phyloP scores from a whole-genome alignment of 2,888 invertebrate genomes.

The Sympetrum striolatum region DNA sequence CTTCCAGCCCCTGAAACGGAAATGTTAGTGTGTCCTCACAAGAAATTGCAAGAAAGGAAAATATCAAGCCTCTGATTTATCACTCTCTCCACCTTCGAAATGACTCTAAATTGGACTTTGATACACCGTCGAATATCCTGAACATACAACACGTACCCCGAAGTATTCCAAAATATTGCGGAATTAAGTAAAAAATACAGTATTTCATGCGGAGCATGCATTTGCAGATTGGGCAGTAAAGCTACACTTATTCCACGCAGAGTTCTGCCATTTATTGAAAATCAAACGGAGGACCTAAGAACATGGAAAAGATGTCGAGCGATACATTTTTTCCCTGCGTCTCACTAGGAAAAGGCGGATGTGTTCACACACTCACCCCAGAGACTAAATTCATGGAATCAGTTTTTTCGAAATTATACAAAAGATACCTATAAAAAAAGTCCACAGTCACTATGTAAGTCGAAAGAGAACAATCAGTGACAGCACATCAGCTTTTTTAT shows the following conservation, averaged over 20 bases:
- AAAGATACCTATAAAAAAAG: constrained; percentile 21
- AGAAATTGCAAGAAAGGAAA: neutral
- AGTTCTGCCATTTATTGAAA: neutral
- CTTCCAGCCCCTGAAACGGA: neutral
- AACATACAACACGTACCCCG: constrained; percentile 14
- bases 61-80: neutral
- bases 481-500: neutral
- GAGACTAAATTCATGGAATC: constrained; percentile 3
- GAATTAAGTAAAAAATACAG: neutral
- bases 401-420: constrained; percentile 3
- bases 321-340: neutral
- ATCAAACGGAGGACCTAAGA: neutral
- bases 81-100: neutral
- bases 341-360: constrained; percentile 5
- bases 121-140: neutral
- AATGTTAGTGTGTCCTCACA: too few species aligned
- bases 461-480: constrained; percentile 2
- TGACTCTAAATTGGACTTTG: neutral
- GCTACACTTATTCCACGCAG: neutral
- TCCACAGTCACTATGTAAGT: neutral
- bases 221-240: neutral
- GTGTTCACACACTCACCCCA: neutral
- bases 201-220: neutral
- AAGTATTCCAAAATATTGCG: constrained; percentile 16
- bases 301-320: neutral